A percentile compares a stretch with the other conserved stretches of the same genome.
Evolutionary conservation across 1,140 invertebrate genomes (phyloP).

Genomic region (Hyposmocoma kahamanoa): DNA sequence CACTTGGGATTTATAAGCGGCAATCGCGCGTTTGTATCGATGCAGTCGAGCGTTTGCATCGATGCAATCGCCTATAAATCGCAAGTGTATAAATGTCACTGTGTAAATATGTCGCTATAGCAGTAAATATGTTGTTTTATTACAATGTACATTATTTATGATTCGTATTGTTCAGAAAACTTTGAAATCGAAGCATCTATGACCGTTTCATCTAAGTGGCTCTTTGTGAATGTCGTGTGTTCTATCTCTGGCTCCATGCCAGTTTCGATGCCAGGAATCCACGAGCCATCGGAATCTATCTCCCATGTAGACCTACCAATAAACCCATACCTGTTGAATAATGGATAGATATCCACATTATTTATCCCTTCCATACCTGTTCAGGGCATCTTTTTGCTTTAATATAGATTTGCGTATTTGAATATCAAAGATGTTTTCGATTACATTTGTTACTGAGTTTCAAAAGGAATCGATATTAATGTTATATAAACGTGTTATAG

Average conservation of each 20-base stretch:
- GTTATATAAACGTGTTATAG: too few species aligned
- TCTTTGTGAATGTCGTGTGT: neutral
- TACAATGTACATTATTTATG: neutral
- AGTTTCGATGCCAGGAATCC: neutral
- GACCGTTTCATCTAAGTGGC: neutral
- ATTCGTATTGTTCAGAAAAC: neutral
- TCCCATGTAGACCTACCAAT: constrained; percentile 18
- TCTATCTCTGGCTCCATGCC: neutral
- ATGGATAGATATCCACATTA: constrained; percentile 21
- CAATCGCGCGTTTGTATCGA: too few species aligned
- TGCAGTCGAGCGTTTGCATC: too few species aligned
- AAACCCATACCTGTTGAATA: constrained; percentile 33
- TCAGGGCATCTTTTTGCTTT: neutral
- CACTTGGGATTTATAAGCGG: too few species aligned
- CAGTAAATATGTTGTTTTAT: neutral
- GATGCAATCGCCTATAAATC: too few species aligned
- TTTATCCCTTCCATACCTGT: constrained; percentile 9
- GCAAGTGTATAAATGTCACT: too few species aligned
- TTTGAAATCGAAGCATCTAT: neutral
- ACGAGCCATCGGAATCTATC: constrained; percentile 25
- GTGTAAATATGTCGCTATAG: neutral
- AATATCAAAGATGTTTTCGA: constrained; percentile 3
- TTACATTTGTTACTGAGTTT: too few species aligned
- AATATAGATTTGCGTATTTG: neutral
- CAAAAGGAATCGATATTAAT: too few species aligned